Evolutionary conservation across 2,888 invertebrate species (phyloP), one percentile per base, ranked within the genome.

Genomic region (Cheilosia scutellata): DNA sequence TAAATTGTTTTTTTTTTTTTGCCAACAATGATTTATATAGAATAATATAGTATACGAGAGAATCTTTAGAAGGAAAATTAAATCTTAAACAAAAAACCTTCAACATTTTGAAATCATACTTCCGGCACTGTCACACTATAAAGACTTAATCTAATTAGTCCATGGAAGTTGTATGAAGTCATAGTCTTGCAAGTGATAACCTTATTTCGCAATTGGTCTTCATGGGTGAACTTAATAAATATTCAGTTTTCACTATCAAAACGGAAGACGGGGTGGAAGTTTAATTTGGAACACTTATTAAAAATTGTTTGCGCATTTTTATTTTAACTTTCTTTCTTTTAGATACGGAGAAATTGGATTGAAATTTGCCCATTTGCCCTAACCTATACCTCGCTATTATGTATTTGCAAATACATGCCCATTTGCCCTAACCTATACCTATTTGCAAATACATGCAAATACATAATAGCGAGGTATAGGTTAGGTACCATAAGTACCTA

Each of bases 191-290:
- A 57, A 77, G 66, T 86, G 86, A 86, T 86, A 86, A 86, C 86
- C 86, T 86, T 86, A 86, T 86, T 86, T 86, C 76, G 86, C 86
- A 86, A 86, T 76, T 77, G 77, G 72, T 77, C 82, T 86, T 82
- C 80, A 72, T 86, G 82, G 71, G 71, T 80, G 66, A 86, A 86
- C 76, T 80, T 72, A 72, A 72, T 79, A 79, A 63, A 20, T 29
- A 49, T 75, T 29, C 62, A 74, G 25, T 62, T 51, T n/a, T 62
- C 75, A 68, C 79, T 86, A 86, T 86, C 86, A 72, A 62, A 86
- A 63, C 72, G 68, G 72, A 86, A 82, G 68, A 62, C 80, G 72
- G 63, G 47, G 51, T 72, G 60, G 71, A 76, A 58, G 62, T 66
- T 70, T 65, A 66, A 80, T 79, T 72, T 84, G 51, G 83, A 79